Percentiles rank a stretch among this genome's conserved stretches.
phyloP scores from a whole-genome alignment of 2,113 vertebrate species.

The Polypterus bichir region DNA sequence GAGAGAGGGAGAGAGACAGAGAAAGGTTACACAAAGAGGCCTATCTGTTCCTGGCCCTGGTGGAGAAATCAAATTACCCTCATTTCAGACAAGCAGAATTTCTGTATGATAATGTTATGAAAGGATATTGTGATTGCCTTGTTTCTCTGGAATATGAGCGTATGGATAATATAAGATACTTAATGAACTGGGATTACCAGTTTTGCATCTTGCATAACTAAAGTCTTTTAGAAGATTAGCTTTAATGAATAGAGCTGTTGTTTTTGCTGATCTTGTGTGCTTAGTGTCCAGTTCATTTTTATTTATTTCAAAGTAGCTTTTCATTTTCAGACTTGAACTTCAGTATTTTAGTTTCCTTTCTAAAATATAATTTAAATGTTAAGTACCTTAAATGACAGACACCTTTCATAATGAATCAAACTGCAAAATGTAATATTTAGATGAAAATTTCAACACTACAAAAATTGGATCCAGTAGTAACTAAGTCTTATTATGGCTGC shows the following conservation, averaged over 20 bases:
- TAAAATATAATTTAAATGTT: too few relatives aligned
- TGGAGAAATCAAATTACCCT: not conserved
- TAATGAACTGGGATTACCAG: slow-evolving; percentile 3
- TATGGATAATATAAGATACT: not conserved
- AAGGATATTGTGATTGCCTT: not conserved
- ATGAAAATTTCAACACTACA: too few relatives aligned
- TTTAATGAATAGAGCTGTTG: not conserved
- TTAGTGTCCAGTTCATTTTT: not conserved
- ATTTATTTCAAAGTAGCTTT: too few relatives aligned
- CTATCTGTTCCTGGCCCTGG: not conserved
- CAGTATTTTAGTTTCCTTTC: too few relatives aligned
- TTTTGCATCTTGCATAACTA: not conserved
- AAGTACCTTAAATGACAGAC: too few relatives aligned
- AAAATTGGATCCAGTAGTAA: too few relatives aligned
- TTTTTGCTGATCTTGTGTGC: not conserved
- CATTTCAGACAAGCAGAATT: not conserved
- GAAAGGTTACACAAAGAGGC: not conserved
- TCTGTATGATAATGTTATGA: not conserved
- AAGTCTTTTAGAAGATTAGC: not conserved
- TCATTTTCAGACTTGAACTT: too few relatives aligned
- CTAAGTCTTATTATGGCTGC: too few relatives aligned
- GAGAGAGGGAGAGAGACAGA: not conserved
- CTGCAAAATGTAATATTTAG: too few relatives aligned
- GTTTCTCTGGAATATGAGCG: not conserved
- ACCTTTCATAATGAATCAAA: too few relatives aligned